Percentiles rank a stretch among this genome's conserved stretches.
Conservation (phyloP, 2,113 vertebrate species). For the Verasper variegatus region DNA sequence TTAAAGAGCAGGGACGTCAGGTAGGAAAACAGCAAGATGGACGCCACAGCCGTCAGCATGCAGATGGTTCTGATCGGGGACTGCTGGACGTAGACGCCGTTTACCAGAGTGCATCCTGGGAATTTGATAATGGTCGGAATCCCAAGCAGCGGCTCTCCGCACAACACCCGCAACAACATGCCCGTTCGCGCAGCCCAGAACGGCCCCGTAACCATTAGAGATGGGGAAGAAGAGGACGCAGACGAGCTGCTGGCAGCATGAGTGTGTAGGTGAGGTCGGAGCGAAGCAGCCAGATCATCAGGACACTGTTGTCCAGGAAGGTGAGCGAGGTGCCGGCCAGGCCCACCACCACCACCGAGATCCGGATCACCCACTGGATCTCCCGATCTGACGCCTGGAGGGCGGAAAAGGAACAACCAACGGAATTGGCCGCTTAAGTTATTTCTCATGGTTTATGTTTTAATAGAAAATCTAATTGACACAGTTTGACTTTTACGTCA, state of each 20-base stretch:
- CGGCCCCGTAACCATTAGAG: constrained; percentile 83
- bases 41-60: constrained; percentile 71
- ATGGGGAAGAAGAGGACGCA: constrained; percentile 76
- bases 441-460: too few species aligned
- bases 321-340: constrained; percentile 76
- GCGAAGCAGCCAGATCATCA: constrained; percentile 84
- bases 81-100: constrained; percentile 73
- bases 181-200: constrained; percentile 77
- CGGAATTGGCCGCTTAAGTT: too few species aligned
- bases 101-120: constrained; percentile 74
- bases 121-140: constrained; percentile 75
- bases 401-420: not conserved
- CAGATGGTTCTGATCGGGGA: constrained; percentile 84
- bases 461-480: too few species aligned
- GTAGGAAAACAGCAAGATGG: constrained; percentile 73
- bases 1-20: constrained; percentile 73
- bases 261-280: constrained; percentile 84
- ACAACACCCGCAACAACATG: constrained; percentile 80
- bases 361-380: constrained; percentile 83
- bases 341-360: constrained; percentile 80
- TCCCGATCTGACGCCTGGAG: constrained; percentile 83
- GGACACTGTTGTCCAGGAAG: constrained; percentile 80
- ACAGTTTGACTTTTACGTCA: too few species aligned
- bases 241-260: constrained; percentile 85
- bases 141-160: constrained; percentile 81